Conservation (phyloP, 2,888 invertebrate genomes). For the Amphipoea oculea region DNA sequence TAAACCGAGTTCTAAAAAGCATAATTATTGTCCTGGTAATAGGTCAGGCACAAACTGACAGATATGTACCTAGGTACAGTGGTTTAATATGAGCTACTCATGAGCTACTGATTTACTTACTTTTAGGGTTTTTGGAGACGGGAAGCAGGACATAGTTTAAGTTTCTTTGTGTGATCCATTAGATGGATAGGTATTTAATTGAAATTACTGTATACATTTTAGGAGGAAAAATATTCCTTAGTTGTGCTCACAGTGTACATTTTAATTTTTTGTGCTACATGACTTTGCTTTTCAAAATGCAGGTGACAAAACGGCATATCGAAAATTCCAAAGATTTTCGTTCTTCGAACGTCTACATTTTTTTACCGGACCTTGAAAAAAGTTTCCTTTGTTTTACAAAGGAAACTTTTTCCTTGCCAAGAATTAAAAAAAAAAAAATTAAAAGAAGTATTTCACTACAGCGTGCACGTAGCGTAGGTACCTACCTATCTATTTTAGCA, state of each 20-base stretch:
- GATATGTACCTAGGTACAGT: background rate
- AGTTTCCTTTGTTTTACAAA: background rate
- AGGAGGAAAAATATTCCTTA: background rate
- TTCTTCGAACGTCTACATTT: conserved; percentile 58
- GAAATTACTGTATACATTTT: background rate
- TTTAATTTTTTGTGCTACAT: conserved; percentile 27
- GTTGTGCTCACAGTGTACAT: background rate
- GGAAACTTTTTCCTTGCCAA: conserved; percentile 20
- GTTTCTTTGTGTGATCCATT: conserved; percentile 57
- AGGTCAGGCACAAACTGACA: background rate
- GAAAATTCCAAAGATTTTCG: conserved; percentile 40
- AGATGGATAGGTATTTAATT: background rate
- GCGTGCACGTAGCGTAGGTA: background rate
- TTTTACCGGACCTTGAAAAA: background rate
- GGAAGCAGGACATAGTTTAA: conserved; percentile 60
- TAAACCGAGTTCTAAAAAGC: background rate
- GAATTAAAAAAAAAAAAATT: background rate
- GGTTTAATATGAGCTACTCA: background rate
- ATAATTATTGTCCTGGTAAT: background rate
- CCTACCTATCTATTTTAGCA: conserved; percentile 12
- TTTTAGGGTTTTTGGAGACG: conserved; percentile 19
- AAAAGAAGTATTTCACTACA: background rate
- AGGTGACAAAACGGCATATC: conserved; percentile 44
- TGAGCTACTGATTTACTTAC: conserved; percentile 22
- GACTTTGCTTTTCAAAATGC: conserved; percentile 13